Evolutionary conservation across 92 coral and sea anemone species (phyloP).

Genomic region (Heliopora coerulea): DNA sequence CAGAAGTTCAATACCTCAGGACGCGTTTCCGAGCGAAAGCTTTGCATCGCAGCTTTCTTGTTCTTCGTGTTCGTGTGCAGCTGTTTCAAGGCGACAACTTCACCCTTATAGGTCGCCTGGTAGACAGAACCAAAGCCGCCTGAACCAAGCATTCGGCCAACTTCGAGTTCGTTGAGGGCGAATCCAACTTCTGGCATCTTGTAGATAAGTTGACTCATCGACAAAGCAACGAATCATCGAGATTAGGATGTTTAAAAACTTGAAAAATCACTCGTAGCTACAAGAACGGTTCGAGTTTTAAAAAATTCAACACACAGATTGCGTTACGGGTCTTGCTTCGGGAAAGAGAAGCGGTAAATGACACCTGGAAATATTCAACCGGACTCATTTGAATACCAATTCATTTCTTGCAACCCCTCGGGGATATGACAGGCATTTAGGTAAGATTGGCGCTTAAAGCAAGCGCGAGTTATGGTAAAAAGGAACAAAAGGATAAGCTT

Average conservation of each 20-base stretch:
- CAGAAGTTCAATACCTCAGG: constrained; percentile 70
- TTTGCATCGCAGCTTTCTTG: constrained; percentile 96
- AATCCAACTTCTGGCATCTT: constrained; percentile 49
- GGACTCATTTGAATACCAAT: background rate
- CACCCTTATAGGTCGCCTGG: constrained; percentile 74
- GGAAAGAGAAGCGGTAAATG: background rate
- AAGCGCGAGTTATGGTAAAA: no score
- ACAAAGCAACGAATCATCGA: constrained; percentile 32
- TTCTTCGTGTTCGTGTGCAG: constrained; percentile 93
- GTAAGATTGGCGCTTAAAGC: no score
- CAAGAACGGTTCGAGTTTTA: background rate
- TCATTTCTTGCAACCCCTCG: no score
- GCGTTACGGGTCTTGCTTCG: background rate
- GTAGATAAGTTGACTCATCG: constrained; percentile 2
- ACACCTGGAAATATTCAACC: background rate
- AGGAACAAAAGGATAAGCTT: no score
- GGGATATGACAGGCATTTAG: no score
- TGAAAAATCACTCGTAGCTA: background rate
- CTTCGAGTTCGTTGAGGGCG: constrained; percentile 65
- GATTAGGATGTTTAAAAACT: background rate
- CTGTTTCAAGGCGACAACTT: constrained; percentile 76
- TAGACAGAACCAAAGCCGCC: constrained; percentile 95
- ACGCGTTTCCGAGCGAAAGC: constrained; percentile 82
- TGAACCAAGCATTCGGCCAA: constrained; percentile 65
- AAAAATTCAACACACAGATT: constrained; percentile 3